Evolutionary conservation across 2,797 vertebrate genomes (phyloP), one percentile per base, ranked within the genome.

Genomic region (Pterois miles): DNA sequence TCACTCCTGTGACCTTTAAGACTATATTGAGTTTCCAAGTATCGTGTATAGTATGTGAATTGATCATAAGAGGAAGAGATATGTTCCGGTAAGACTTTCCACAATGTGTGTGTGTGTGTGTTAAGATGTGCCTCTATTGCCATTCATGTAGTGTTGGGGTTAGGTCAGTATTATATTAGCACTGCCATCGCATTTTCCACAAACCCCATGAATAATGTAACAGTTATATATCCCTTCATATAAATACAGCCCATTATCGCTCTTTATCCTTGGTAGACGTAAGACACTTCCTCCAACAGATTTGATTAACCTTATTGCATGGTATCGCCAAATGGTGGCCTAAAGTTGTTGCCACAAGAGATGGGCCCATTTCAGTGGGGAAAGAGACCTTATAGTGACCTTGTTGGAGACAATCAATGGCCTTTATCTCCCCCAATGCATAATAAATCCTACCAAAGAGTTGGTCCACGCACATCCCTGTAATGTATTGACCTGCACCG

Each of bases 341-440:
- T 88, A 81, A 88, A 92, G 87, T 90, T 92, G 86, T 91, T 90
- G 89, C 91, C 88, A 87, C 91, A 77, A 64, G 82, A 91, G 86
- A 93, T 86, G 82, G 87, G 88, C 77, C 78, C 64, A 81, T 90
- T 87, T 89, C 80, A 89, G 78, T 89, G 86, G 89, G 87, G 84
- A 90, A 88, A 86, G 73, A 82, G 87, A 85, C 91, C 90, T 94
- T 88, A 87, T 85, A 84, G 84, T 94, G 94, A 95, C 95, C 93
- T 95, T 95, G 93, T 89, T 87, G 90, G 88, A 94, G 84, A 91
- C 89, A 93, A 95, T 95, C 94, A 94, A 94, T 95, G 94, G 92
- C 90, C 94, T 95, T 94, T 95, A 96, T 95, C 95, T 94, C 81
- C 81, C 80, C 86, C 89, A 90, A 86, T 93, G 90, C 93, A 93